A percentile compares a stretch with the other conserved stretches of the same genome.
These are phyloP conservation scores for Xyrichtys novacula DNA, from an alignment of 2,797 vertebrate species.

Conservation along the genomic window DNA sequence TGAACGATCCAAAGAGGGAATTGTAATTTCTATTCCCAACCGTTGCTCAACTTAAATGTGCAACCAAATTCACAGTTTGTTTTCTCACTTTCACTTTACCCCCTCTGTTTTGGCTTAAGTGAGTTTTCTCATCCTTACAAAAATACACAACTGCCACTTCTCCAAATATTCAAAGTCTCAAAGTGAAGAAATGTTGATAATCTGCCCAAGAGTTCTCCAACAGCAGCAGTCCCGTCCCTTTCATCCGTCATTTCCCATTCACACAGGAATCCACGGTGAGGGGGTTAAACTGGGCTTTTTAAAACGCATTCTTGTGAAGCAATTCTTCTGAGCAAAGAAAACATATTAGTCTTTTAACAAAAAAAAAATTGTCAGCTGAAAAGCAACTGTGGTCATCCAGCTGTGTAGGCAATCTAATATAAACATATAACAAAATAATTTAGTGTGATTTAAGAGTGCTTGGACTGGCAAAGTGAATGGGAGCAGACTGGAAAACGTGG, in stretches of 20 bases:
- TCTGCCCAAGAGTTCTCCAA: slow-evolving; percentile 67
- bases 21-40: slow-evolving; percentile 62
- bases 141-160: slow-evolving; percentile 76
- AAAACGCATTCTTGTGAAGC: slow-evolving; percentile 48
- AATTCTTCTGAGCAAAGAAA: slow-evolving; percentile 30
- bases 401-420: slow-evolving; percentile 39
- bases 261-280: slow-evolving; percentile 42
- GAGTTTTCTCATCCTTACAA: slow-evolving; percentile 69
- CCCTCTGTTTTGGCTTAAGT: slow-evolving; percentile 69
- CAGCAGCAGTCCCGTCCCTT: slow-evolving; percentile 64
- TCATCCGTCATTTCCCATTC: slow-evolving; percentile 69
- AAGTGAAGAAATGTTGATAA: slow-evolving; percentile 68
- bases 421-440: slow-evolving; percentile 58
- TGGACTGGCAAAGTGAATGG: slow-evolving; percentile 49
- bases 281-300: slow-evolving; percentile 46
- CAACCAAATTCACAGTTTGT: slow-evolving; percentile 65
- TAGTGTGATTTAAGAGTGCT: slow-evolving; percentile 51
- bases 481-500: slow-evolving; percentile 15
- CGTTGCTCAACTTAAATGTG: slow-evolving; percentile 61
- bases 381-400: slow-evolving; percentile 49
- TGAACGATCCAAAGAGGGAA: slow-evolving; percentile 57
- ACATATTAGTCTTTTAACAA: slow-evolving; percentile 35
- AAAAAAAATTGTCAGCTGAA: no score
- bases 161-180: slow-evolving; percentile 71
- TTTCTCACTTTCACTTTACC: slow-evolving; percentile 68